Evolutionary conservation across 2,113 vertebrate genomes (phyloP).

Genomic region (Cnemophilus loriae): DNA sequence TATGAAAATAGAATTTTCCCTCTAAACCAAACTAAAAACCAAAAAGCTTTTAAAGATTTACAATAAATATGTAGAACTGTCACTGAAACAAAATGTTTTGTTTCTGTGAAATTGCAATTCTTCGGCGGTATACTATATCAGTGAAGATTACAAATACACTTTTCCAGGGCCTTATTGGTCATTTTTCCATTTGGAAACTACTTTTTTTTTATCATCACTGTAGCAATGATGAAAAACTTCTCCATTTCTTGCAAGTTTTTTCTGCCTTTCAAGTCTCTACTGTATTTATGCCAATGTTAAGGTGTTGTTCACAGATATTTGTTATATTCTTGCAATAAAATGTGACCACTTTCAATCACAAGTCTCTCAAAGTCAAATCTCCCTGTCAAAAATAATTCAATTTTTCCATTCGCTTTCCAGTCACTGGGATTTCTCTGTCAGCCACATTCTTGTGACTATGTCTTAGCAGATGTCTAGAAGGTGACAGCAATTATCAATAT

Average conservation of each 20-base stretch:
- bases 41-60: not conserved
- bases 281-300: not conserved
- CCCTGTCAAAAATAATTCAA: not conserved
- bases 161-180: accelerated
- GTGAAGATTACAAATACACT: not conserved
- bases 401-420: not conserved
- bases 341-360: not conserved
- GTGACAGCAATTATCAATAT: not conserved
- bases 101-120: not conserved
- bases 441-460: not conserved
- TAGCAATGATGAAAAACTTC: not conserved
- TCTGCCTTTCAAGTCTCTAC: not conserved
- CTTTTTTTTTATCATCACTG: not conserved
- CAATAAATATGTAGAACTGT: not conserved
- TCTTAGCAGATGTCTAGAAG: not conserved
- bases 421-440: not conserved
- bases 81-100: not conserved
- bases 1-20: not conserved
- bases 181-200: not conserved
- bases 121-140: not conserved
- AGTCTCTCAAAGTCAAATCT: not conserved
- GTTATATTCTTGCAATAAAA: not conserved
- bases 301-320: not conserved
- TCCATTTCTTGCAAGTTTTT: not conserved
- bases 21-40: not conserved